A percentile compares a stretch with the other conserved stretches of the same genome.
These are phyloP conservation scores for Brenthis daphne DNA, from an alignment of 2,888 invertebrate genomes.

Conservation along the genomic window DNA sequence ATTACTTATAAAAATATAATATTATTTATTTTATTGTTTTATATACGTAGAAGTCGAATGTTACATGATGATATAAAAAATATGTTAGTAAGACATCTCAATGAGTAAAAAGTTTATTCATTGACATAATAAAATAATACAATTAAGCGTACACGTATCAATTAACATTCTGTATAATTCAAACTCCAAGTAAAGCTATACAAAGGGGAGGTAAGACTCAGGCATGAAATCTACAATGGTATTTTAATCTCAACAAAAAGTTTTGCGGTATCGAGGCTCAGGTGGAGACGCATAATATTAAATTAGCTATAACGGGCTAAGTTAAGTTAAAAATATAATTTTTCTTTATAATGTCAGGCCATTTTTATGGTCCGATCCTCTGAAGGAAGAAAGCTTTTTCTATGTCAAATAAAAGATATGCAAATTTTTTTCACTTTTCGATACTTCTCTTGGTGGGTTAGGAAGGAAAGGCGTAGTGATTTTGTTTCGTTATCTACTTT, in stretches of 20 bases:
- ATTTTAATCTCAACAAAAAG: conserved; percentile 41
- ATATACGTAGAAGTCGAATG: too few species aligned
- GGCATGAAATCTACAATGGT: conserved; percentile 37
- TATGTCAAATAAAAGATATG: too few species aligned
- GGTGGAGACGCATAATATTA: conserved; percentile 27
- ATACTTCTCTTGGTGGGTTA: too few species aligned
- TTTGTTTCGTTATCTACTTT: too few species aligned
- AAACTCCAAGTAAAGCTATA: conserved; percentile 32
- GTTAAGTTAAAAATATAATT: conserved; percentile 2
- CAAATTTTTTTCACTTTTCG: too few species aligned
- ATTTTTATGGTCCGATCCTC: not conserved
- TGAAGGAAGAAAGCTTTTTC: too few species aligned
- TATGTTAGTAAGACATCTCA: too few species aligned
- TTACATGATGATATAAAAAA: too few species aligned
- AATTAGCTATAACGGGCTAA: conserved; percentile 22
- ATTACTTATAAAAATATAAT: too few species aligned
- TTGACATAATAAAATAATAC: not conserved
- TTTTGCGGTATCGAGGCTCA: conserved; percentile 30
- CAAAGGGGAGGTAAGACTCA: conserved; percentile 39
- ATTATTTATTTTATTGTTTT: too few species aligned
- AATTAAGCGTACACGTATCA: not conserved
- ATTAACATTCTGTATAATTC: conserved; percentile 24
- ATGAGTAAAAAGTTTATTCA: too few species aligned
- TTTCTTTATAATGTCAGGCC: conserved; percentile 1
- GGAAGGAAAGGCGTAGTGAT: too few species aligned